Conservation (phyloP, 2,113 vertebrate species). For the Microcebus ravelobensis region DNA sequence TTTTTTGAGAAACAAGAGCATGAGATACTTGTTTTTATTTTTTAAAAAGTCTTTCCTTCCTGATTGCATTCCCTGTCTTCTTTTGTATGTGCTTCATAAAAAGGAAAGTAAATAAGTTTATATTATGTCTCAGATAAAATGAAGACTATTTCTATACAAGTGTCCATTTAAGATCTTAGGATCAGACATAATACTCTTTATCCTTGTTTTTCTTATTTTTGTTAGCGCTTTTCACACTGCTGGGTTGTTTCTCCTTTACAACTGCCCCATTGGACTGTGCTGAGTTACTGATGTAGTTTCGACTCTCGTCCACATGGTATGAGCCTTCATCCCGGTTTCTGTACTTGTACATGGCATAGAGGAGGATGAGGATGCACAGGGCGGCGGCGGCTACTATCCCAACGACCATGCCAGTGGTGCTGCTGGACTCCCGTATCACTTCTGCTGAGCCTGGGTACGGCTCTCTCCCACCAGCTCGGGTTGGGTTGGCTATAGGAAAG, state of each 20-base stretch:
- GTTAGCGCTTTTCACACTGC: constrained; percentile 93
- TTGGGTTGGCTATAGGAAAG: constrained; percentile 92
- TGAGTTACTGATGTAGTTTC: constrained; percentile 99
- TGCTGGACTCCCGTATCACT: constrained; percentile 97
- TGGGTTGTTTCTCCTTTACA: constrained; percentile 97
- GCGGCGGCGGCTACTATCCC: constrained; percentile 97
- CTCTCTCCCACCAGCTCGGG: constrained; percentile 90
- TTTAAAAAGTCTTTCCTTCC: constrained; percentile 90
- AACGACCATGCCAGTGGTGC: constrained; percentile 98
- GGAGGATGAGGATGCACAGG: constrained; percentile 98
- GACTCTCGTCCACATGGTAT: constrained; percentile 98
- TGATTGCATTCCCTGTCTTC: constrained; percentile 90
- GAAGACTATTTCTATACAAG: constrained; percentile 97
- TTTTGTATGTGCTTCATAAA: constrained; percentile 91
- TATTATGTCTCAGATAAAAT: constrained; percentile 94
- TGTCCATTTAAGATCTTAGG: constrained; percentile 85
- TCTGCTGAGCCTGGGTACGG: constrained; percentile 90
- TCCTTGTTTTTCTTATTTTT: constrained; percentile 99
- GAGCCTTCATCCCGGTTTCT: constrained; percentile 98
- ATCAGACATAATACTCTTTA: constrained; percentile 99
- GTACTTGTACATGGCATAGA: constrained; percentile 99
- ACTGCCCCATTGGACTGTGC: constrained; percentile 98
- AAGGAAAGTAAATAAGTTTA: constrained; percentile 93
- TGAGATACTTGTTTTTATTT: constrained; percentile 86
- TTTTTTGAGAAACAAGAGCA: constrained; percentile 89